phyloP scores from a whole-genome alignment of 2,113 vertebrate species.

The Ctenomys sociabilis region DNA sequence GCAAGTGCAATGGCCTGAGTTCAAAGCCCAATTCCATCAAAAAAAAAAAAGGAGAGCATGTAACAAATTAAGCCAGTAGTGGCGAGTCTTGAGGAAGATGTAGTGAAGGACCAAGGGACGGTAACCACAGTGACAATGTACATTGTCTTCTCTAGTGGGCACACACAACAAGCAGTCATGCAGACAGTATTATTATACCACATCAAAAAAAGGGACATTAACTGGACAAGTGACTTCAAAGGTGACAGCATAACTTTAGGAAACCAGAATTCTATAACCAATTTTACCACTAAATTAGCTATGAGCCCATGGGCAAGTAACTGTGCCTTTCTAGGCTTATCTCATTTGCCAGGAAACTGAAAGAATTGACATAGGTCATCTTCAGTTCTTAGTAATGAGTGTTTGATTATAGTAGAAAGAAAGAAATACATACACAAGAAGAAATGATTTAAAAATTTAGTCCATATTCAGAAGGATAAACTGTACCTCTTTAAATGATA shows the following conservation, averaged over 20 bases:
- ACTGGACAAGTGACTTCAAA: not conserved
- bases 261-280: not conserved
- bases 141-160: not conserved
- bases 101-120: not conserved
- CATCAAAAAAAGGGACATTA: constrained; percentile 20
- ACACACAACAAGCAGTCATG: not conserved
- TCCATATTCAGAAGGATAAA: not conserved
- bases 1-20: too few relatives aligned
- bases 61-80: not conserved
- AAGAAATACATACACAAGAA: not conserved
- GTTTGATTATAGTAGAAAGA: constrained; percentile 6
- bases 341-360: constrained; percentile 28
- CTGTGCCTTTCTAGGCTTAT: not conserved
- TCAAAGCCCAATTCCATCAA: too few relatives aligned
- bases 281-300: not conserved
- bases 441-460: constrained; percentile 45
- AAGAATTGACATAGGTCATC: not conserved
- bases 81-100: not conserved
- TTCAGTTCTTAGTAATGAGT: not conserved
- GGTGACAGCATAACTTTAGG: not conserved
- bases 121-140: not conserved
- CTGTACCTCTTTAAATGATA: not conserved
- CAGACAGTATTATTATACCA: not conserved
- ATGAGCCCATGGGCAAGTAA: not conserved
- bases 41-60: not conserved